Percentiles rank a stretch among this genome's conserved stretches.
Evolutionary conservation across 37 sponge, comb jelly and placozoan species (phyloP).

Genomic region (Petrosia ficiformis): DNA sequence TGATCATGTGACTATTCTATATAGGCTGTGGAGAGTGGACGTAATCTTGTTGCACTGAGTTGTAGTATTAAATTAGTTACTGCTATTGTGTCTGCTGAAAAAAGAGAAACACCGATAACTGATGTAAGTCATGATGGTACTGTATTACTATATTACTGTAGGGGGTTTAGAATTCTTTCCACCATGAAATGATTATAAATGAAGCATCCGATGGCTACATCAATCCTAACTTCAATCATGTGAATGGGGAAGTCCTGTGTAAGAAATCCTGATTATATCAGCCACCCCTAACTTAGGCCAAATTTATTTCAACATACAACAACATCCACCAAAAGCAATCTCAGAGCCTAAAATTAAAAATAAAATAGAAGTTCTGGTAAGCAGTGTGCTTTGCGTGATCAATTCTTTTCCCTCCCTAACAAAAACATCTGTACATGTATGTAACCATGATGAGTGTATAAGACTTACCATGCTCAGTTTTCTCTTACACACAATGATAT

Average conservation of each 20-base stretch:
- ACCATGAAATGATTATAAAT: neutral
- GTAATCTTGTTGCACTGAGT: constrained; percentile 77
- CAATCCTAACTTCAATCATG: neutral
- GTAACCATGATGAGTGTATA: no score
- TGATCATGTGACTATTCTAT: neutral
- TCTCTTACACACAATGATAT: neutral
- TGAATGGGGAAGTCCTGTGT: no score
- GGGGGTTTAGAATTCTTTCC: neutral
- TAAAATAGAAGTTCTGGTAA: no score
- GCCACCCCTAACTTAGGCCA: no score
- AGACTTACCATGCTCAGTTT: no score
- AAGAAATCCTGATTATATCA: no score
- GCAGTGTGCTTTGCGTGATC: no score
- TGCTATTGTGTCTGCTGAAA: constrained; percentile 76
- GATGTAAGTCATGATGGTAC: constrained; percentile 53
- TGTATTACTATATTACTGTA: neutral
- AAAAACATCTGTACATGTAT: no score
- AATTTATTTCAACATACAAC: no score
- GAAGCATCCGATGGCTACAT: neutral
- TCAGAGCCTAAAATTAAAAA: no score
- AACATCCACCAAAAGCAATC: no score
- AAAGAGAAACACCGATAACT: constrained; percentile 82
- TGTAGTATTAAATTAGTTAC: constrained; percentile 84
- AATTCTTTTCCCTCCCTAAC: no score
- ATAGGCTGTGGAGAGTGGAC: constrained; percentile 75